These are phyloP conservation scores for Gallinago undulata DNA, from an alignment of 2,113 vertebrate genomes.

Conservation along the genomic window DNA sequence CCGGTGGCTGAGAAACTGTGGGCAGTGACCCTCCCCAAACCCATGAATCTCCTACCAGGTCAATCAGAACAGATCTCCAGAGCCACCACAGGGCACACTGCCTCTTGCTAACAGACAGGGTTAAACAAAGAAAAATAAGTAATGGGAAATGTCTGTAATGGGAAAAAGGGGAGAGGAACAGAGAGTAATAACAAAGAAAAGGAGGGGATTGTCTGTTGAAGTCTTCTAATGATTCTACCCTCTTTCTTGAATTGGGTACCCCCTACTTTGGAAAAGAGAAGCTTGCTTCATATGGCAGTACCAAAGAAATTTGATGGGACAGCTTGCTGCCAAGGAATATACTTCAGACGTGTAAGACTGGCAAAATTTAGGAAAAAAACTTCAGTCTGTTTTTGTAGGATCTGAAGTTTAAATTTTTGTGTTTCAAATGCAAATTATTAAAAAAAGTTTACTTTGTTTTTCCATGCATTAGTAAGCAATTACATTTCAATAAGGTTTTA, in stretches of 20 bases:
- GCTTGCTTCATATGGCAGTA: neutral
- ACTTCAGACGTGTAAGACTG: neutral
- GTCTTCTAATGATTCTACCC: neutral
- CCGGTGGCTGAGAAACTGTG: neutral
- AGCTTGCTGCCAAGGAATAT: neutral
- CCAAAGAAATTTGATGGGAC: neutral
- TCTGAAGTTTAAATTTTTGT: neutral
- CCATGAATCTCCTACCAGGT: neutral
- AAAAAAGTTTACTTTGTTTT: neutral
- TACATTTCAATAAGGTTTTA: neutral
- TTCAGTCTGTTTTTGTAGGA: neutral
- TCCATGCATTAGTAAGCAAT: neutral
- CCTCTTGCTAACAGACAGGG: neutral
- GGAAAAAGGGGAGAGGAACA: neutral
- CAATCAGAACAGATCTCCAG: neutral
- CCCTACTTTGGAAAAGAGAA: neutral
- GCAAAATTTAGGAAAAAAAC: neutral
- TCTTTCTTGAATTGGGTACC: neutral
- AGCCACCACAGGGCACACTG: neutral
- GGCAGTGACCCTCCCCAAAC: neutral
- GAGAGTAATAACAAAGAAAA: neutral
- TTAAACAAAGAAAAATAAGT: neutral
- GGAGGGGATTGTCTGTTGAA: neutral
- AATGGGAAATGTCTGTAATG: neutral
- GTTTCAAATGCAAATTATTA: neutral